Conservation (phyloP, 2,888 invertebrate genomes). For the Cacoxenus indagator region DNA sequence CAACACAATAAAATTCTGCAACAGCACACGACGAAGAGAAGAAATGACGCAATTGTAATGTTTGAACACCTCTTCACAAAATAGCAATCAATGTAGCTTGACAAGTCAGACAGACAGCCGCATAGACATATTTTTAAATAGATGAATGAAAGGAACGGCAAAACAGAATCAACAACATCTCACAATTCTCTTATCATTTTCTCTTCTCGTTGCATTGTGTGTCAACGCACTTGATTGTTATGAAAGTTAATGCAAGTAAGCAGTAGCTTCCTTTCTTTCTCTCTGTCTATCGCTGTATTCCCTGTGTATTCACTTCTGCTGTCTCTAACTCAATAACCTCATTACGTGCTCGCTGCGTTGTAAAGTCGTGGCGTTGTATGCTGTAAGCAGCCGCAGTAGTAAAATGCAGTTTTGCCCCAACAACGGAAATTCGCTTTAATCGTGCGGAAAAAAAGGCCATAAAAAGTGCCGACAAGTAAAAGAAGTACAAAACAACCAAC, state of each 20-base stretch:
- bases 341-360: not conserved
- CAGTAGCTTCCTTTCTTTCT: not conserved
- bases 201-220: no score
- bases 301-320: not conserved
- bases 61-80: not conserved
- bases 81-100: not conserved
- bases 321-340: not conserved
- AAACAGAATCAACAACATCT: not conserved
- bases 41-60: not conserved
- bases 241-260: not conserved
- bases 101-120: not conserved
- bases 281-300: not conserved
- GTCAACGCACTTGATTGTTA: not conserved
- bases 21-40: not conserved
- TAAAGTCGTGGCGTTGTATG: not conserved
- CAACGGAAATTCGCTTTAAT: not conserved
- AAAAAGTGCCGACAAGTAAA: slow-evolving; percentile 8
- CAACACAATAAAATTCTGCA: slow-evolving; percentile 1
- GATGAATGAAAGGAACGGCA: not conserved
- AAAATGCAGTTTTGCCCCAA: not conserved
- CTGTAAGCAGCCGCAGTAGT: not conserved
- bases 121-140: not conserved
- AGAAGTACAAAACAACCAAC: not conserved
- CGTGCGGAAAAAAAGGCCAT: not conserved
- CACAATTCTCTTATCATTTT: not conserved